Base-by-base conservation (phyloP, 2,888 invertebrate genomes). In the Bimastos eiseni region DNA sequence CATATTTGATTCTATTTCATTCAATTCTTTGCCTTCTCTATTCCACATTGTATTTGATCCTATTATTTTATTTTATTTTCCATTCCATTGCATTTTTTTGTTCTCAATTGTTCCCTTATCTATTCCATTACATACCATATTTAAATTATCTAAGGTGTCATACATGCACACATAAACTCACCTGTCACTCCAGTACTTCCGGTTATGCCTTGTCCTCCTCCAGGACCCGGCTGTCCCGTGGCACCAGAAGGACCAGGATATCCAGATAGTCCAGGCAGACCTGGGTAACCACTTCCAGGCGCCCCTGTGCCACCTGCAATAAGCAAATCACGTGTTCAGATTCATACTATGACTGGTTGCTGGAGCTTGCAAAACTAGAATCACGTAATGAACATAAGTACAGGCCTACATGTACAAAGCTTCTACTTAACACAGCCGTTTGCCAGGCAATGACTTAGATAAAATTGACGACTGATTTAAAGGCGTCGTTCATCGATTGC, bases 221-320 rank as follows among this genome's bases (percentile, higher is more conserved):
- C 0, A 21, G 36, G 17, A 34, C 86, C 84, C 19, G 34, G 34
- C 33, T 24, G 84, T 84, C 84, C 84, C 5, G 33, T 84, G 84
- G 30, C 4, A 4, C 84, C 84, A 11, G 84, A 21, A 2, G 0
- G 84, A 8, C 92, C 92, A 44, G 83, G 24, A 37, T 6, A 6
- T 38, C 92, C 92, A 55, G 90, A 37, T 83, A 55, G 19, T 6
- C 92, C 92, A 38, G 70, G 36, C 34, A 88, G 24, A n/a, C 90
- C 90, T n/a, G 37, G 15, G 5, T 0, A n/a, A n/a, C 90, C 90
- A 38, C 21, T 70, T 30, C 70, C 70, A 6, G 30, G 5, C n/a
- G 11, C 70, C 30, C 70, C 70, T 70, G 70, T 4, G 91, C 36
- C 41, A 91, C 91, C 49, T 38, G 83, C 38, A 37, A 41, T 37